Conservation (phyloP, 2,888 invertebrate genomes). For the Theretra japonica region DNA sequence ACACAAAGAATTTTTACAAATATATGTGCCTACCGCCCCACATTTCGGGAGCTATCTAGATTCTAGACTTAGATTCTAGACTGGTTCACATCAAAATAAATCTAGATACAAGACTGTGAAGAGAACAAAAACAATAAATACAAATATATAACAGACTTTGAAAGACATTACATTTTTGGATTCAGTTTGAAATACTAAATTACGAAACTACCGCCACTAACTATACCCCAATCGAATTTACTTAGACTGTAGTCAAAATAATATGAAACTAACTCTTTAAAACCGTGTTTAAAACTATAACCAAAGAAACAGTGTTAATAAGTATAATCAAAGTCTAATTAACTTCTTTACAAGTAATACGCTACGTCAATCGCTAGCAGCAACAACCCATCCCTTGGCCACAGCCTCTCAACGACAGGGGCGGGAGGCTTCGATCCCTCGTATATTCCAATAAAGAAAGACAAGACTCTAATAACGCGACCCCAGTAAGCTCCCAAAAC, state of each 20-base stretch:
- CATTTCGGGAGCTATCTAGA: not conserved
- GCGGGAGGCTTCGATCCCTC: slow-evolving; percentile 49
- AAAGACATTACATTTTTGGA: not conserved
- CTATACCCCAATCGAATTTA: too few relatives aligned
- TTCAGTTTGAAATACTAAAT: too few relatives aligned
- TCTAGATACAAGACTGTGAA: slow-evolving; percentile 15
- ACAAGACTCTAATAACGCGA: slow-evolving; percentile 76
- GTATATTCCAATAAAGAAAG: slow-evolving; percentile 79
- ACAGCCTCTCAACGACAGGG: not conserved
- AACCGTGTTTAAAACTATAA: not conserved
- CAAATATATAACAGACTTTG: not conserved
- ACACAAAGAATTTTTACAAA: not conserved
- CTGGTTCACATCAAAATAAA: slow-evolving; percentile 19
- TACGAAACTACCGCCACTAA: too few relatives aligned
- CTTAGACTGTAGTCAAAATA: too few relatives aligned
- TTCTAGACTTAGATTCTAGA: not conserved
- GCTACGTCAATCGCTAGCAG: slow-evolving; percentile 22
- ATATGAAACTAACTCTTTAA: too few relatives aligned
- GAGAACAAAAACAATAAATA: not conserved
- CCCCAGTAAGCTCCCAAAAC: slow-evolving; percentile 75
- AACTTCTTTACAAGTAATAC: not conserved
- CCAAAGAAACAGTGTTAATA: not conserved
- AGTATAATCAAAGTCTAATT: not conserved
- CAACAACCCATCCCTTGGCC: not conserved
- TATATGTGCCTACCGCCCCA: not conserved